Percentiles rank a stretch among this genome's conserved stretches.
Evolutionary conservation across 2,888 invertebrate genomes (phyloP).

Genomic region (Nephrotoma flavescens): DNA sequence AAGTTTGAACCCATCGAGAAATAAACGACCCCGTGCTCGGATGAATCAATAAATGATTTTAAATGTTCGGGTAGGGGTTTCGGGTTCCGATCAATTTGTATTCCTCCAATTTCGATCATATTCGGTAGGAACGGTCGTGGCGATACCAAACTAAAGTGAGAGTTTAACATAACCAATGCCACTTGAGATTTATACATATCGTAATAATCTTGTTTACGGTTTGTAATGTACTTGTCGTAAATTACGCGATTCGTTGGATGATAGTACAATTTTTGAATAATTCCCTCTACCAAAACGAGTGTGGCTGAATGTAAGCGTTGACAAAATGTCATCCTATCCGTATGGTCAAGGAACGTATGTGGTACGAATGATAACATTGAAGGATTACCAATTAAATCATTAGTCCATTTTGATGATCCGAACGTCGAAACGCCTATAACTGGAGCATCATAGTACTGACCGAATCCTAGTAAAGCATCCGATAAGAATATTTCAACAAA

Average conservation of each 20-base stretch:
- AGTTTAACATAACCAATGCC: constrained; percentile 25
- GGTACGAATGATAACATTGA: constrained; percentile 28
- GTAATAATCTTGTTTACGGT: background rate
- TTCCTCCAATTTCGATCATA: constrained; percentile 30
- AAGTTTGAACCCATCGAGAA: constrained; percentile 35
- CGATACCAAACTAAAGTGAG: constrained; percentile 24
- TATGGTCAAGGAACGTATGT: constrained; percentile 19
- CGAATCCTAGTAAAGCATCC: constrained; percentile 19
- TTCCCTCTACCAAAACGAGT: background rate
- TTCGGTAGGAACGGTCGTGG: constrained; percentile 28
- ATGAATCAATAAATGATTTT: constrained; percentile 28
- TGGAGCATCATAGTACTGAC: constrained; percentile 18
- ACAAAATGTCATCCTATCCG: constrained; percentile 26
- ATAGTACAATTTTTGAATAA: background rate
- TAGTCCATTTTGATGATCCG: constrained; percentile 14
- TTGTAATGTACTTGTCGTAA: background rate
- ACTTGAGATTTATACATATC: constrained; percentile 18
- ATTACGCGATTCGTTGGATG: background rate
- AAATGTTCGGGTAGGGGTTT: constrained; percentile 25
- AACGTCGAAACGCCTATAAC: constrained; percentile 17
- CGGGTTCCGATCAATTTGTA: constrained; percentile 25
- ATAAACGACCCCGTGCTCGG: constrained; percentile 32
- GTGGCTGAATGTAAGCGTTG: constrained; percentile 19
- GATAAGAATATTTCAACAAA: constrained; percentile 18
- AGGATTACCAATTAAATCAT: constrained; percentile 19